Evolutionary conservation across 2,888 invertebrate species (phyloP).

Genomic region (Tinea trinotella): DNA sequence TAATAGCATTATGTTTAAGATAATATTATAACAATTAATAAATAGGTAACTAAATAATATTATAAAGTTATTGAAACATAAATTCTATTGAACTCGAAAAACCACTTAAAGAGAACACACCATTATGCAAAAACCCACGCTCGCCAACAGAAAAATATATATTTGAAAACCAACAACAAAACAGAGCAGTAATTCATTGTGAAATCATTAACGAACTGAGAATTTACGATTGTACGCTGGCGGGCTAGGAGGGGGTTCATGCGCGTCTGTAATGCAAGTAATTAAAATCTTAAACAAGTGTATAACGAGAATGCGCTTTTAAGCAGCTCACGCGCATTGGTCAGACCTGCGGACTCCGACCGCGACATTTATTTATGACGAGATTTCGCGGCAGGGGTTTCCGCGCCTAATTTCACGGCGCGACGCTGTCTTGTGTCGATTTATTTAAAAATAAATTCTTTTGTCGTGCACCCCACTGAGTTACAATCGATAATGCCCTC

Average conservation of each 20-base stretch:
- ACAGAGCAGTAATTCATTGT: constrained; percentile 60
- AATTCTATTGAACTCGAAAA: constrained; percentile 57
- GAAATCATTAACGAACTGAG: constrained; percentile 53
- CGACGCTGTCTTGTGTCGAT: constrained; percentile 64
- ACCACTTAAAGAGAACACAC: constrained; percentile 56
- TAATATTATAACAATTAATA: no score
- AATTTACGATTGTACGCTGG: constrained; percentile 62
- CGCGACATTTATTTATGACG: constrained; percentile 66
- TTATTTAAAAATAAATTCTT: constrained; percentile 66
- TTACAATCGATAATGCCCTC: constrained; percentile 57
- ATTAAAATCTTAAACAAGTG: constrained; percentile 69
- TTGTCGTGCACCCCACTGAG: constrained; percentile 61
- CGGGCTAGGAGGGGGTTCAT: constrained; percentile 30
- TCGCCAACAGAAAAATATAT: constrained; percentile 43
- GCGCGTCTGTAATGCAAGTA: constrained; percentile 57
- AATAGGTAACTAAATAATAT: background rate
- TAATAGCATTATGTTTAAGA: no score
- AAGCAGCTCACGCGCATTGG: constrained; percentile 37
- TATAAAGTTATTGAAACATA: constrained; percentile 51
- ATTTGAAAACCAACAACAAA: constrained; percentile 58
- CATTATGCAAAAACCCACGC: constrained; percentile 54
- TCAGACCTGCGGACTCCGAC: constrained; percentile 36
- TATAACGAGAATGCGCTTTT: constrained; percentile 63
- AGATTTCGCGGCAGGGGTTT: constrained; percentile 67
- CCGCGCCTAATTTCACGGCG: constrained; percentile 65